A percentile compares a stretch with the other conserved stretches of the same genome.
These are phyloP conservation scores for Scomber japonicus DNA, from an alignment of 2,113 vertebrate species.

Conservation along the genomic window DNA sequence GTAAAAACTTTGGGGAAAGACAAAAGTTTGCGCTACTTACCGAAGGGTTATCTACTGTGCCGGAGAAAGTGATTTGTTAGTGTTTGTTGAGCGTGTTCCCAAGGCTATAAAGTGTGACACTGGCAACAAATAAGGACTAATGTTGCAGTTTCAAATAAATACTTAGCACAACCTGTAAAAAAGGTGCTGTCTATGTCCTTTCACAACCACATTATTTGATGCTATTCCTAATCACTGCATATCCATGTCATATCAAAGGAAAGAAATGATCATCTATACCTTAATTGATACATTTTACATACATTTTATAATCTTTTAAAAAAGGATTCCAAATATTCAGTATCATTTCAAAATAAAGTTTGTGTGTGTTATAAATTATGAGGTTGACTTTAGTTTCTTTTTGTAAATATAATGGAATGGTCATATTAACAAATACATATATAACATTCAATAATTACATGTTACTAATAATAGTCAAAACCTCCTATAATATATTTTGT, in stretches of 20 bases:
- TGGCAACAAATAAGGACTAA: conserved; percentile 80
- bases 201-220: conserved; percentile 43
- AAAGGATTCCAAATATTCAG: too few relatives aligned
- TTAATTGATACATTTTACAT: background rate
- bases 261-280: conserved; percentile 11
- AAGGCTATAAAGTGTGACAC: conserved; percentile 78
- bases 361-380: background rate
- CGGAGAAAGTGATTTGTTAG: conserved; percentile 77
- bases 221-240: conserved; percentile 21
- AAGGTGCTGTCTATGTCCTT: conserved; percentile 60
- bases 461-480: too few relatives aligned
- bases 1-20: conserved; percentile 79
- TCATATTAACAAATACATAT: background rate
- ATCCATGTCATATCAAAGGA: conserved; percentile 6
- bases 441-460: too few relatives aligned
- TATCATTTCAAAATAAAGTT: too few relatives aligned
- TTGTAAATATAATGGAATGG: background rate
- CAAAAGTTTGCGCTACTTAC: conserved; percentile 75
- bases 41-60: conserved; percentile 53
- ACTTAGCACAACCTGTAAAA: conserved; percentile 71
- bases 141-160: conserved; percentile 74
- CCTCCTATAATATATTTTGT: background rate
- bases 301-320: background rate
- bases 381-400: background rate
- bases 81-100: conserved; percentile 77